Base-by-base conservation (phyloP, 1,140 invertebrate genomes). In the Magallana ariakensis region DNA sequence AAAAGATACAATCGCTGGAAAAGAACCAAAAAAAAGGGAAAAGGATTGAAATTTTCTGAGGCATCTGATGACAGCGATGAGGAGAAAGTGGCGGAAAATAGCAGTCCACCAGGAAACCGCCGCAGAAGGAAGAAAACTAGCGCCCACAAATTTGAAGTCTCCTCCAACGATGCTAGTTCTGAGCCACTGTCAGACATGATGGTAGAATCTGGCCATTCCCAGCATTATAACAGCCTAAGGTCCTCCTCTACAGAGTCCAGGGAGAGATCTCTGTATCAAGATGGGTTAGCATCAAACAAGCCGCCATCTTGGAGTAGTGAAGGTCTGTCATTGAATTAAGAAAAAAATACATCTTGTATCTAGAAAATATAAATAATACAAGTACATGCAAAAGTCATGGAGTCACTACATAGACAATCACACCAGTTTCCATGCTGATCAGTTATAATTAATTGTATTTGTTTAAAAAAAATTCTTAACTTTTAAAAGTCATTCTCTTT, bases 1-100 rank as follows among this genome's bases (percentile, higher is more conserved):
- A 91, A 91, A 87, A 58, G 90, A 26, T 91, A 91, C 62, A 89
- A 91, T 60, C 84, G 90, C 33, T 91, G 90, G 90, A 91, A 89
- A 85, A 66, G 84, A 54, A 83, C 80, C 15, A 70, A 62, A 80
- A 85, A n/a, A 33, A 88, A 84, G 55, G 26, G 26, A 10, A 85
- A 84, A 84, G 54, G 56, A 4, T 54, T 56, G 19, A 62, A 26
- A 22, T 83, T 15, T 19, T 62, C 15, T 7, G 22, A 16, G 33
- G 9, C 3, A 1, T 19, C 26, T 60, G 55, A 83, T 57, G 75
- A 19, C 60, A 66, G 54, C 70, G 80, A 88, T n/a, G 60, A 57
- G 13, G 62, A 57, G 2, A 58, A 84, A 46, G 54, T 70, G 3
- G 10, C 55, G 0, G 66, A 80, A 22, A 19, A 66, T 46, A 22